Evolutionary conservation across 2,888 invertebrate genomes (phyloP).

Genomic region (Hypercompe scribonia): DNA sequence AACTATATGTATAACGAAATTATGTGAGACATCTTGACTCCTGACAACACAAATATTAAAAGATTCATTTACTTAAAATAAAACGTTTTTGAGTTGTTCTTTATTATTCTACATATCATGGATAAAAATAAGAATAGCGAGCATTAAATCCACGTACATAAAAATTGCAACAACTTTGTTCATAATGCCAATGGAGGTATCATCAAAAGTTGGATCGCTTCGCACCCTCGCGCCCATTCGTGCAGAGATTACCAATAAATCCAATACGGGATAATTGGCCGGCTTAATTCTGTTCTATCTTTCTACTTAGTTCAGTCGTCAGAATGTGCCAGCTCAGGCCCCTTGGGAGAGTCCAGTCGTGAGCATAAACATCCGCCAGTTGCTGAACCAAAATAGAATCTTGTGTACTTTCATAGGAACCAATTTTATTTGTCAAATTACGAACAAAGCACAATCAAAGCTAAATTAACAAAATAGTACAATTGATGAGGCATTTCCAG

Average conservation of each 20-base stretch:
- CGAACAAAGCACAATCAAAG: constrained; percentile 62
- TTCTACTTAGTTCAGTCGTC: constrained; percentile 87
- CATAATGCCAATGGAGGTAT: constrained; percentile 85
- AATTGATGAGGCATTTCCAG: constrained; percentile 77
- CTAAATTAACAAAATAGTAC: constrained; percentile 76
- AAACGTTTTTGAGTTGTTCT: constrained; percentile 72
- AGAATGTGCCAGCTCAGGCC: constrained; percentile 86
- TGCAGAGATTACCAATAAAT: constrained; percentile 87
- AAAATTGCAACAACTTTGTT: constrained; percentile 86
- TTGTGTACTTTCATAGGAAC: constrained; percentile 66
- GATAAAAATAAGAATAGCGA: constrained; percentile 78
- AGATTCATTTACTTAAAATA: constrained; percentile 79
- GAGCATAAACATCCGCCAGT: constrained; percentile 72
- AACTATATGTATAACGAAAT: constrained; percentile 34
- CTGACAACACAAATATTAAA: constrained; percentile 64
- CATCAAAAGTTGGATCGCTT: constrained; percentile 85
- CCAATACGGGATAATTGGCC: constrained; percentile 87
- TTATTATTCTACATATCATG: constrained; percentile 81
- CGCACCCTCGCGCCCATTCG: constrained; percentile 87
- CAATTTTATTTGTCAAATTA: constrained; percentile 63
- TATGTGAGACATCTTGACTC: constrained; percentile 48
- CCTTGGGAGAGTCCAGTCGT: constrained; percentile 82
- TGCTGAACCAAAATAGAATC: constrained; percentile 74
- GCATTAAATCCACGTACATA: constrained; percentile 85
- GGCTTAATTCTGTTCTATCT: constrained; percentile 87